A percentile compares a stretch with the other conserved stretches of the same genome.
Evolutionary conservation across 1,140 invertebrate species (phyloP).

Genomic region (Rhopalosiphum padi): DNA sequence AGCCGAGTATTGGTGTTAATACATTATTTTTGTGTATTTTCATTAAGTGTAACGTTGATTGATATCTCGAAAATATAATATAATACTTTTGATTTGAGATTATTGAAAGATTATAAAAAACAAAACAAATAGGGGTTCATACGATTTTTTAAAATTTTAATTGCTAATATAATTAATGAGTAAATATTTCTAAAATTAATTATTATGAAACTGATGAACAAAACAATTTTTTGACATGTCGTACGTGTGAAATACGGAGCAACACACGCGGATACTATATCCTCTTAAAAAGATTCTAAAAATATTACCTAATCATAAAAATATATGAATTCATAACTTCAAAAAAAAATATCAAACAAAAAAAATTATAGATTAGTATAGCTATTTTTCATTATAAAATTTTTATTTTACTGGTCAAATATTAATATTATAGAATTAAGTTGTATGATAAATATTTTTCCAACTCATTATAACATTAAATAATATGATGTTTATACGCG

Average conservation of each 20-base stretch:
- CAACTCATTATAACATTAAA: not conserved
- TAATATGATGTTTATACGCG: not conserved
- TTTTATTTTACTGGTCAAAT: not conserved
- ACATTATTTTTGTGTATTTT: not conserved
- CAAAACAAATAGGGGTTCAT: not conserved
- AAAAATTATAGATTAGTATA: too few relatives aligned
- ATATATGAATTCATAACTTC: too few relatives aligned
- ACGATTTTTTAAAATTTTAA: not conserved
- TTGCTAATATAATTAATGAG: not conserved
- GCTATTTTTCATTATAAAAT: too few relatives aligned
- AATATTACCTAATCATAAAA: too few relatives aligned
- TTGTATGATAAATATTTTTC: not conserved
- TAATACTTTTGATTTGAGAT: not conserved
- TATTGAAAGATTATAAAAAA: not conserved
- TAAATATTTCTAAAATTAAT: not conserved
- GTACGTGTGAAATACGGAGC: too few relatives aligned
- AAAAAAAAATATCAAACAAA: too few relatives aligned
- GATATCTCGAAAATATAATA: not conserved
- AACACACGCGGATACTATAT: too few relatives aligned
- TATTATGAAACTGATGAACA: too few relatives aligned
- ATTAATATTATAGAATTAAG: not conserved
- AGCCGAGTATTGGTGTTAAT: not conserved
- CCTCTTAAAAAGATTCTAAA: too few relatives aligned
- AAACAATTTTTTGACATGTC: too few relatives aligned
- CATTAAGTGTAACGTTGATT: not conserved